Conservation (phyloP, 2,113 vertebrate genomes). For the Anhinga anhinga region DNA sequence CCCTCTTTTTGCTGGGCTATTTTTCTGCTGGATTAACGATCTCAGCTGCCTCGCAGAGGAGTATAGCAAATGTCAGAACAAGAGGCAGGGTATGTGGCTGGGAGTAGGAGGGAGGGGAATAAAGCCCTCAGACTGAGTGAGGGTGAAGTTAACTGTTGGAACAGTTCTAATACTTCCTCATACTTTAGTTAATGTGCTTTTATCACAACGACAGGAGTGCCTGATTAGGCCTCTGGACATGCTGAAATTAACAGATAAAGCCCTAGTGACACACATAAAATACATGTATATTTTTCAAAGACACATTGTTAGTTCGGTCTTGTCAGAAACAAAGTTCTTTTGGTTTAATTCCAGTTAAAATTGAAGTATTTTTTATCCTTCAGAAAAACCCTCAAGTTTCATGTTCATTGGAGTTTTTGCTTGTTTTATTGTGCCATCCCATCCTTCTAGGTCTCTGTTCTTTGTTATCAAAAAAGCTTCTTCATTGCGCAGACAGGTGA, state of each 20-base stretch:
- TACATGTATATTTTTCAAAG: not conserved
- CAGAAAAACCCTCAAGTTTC: not conserved
- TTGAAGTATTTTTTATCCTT: not conserved
- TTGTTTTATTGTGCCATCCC: not conserved
- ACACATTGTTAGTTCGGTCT: not conserved
- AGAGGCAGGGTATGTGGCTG: not conserved
- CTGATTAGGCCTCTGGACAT: not conserved
- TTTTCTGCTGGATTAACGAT: constrained; percentile 26
- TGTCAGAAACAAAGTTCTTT: not conserved
- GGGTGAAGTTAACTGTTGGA: not conserved
- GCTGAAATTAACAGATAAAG: not conserved
- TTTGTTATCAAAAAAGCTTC: not conserved
- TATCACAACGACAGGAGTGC: not conserved
- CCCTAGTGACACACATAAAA: not conserved
- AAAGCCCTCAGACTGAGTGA: not conserved
- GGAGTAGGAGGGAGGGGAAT: not conserved
- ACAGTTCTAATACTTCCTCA: not conserved
- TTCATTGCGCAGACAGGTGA: not conserved
- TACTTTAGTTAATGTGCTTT: not conserved
- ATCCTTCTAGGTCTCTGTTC: not conserved
- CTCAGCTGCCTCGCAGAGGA: not conserved
- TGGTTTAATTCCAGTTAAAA: not conserved
- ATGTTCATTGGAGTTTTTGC: not conserved
- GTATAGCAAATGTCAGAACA: not conserved
- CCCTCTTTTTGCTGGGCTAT: constrained; percentile 10